Evolutionary conservation across 2,113 vertebrate genomes (phyloP), one percentile per base, ranked within the genome.

Genomic region (Rhinopomastus cyanomelas): DNA sequence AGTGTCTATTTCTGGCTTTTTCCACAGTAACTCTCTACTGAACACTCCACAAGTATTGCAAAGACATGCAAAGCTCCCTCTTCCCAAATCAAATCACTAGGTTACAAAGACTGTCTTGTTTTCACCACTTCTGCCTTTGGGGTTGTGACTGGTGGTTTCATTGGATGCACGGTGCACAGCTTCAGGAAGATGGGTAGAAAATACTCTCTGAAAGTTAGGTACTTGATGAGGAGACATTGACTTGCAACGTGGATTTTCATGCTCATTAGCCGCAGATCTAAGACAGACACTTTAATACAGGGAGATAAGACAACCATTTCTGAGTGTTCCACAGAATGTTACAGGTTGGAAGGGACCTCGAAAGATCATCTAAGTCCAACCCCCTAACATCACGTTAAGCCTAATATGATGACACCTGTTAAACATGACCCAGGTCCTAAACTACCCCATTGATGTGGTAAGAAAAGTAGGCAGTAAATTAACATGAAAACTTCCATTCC

Each of bases 131-230:
- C 42, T 85, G 19, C 12, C 32, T 46, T 25, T 27, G 22, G 4
- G 64, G 11, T 12, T 9, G 5, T 22, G 13, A 13, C n/a, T 5
- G 18, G n/a, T 51, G 34, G 56, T 67, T 14, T n/a, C 9, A 9
- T 52, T 44, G 22, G 9, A 29, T 68, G 8, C 0, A 0, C 12
- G 51, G 16, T 16, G 20, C 14, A 55, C 25, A 34, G 12, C 2
- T 73, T 80, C 49, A 60, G 73, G 72, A 86, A 11, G 16, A 36
- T 17, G 6, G 8, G 3, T 34, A 34, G 51, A 52, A 77, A 86
- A 68, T 12, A 8, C 5, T 37, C 17, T n/a, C 59, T 73, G 20
- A 17, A 29, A 42, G 14, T 46, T 53, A 72, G 14, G 16, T 76
- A 6, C 14, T 26, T n/a, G 16, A 8, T 29, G 29, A 53, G 42